Base-by-base conservation (phyloP, 2,113 vertebrate species). In the Heterotis niloticus region DNA sequence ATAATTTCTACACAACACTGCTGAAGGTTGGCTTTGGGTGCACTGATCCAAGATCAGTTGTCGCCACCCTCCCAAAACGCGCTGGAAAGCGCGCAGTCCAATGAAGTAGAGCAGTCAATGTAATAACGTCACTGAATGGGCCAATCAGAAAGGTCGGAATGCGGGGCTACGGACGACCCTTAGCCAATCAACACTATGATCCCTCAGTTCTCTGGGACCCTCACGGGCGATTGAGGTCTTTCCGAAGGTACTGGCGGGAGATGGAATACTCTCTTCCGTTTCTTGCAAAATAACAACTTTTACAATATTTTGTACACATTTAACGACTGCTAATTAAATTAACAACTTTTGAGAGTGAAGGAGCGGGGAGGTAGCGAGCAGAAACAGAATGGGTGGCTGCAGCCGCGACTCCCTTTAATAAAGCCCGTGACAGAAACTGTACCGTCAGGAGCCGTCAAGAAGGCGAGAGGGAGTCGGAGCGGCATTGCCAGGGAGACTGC, bases 161-260 rank as follows among this genome's bases (percentile, higher is more conserved):
- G 18, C 59, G 78, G 80, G 52, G 5, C 78, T 28, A 75, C 5
- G 17, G n/a, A 4, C 34, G 14, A 17, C 24, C 10, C 17, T 17
- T 20, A 81, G 51, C 86, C 76, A 86, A 86, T 87, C 82, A 79
- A 74, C 76, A 54, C 24, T 5, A 17, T 79, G 72, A n/a, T 51
- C 56, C 20, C 69, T 67, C 59, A 51, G 24, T 23, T 51, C 10
- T 51, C 68, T 28, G 34, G 7, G 34, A 44, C 34, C 34, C 59
- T 70, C 28, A 78, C 64, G 69, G 75, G 54, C n/a, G 12, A 51
- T 29, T 60, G 20, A 52, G 67, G 62, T 24, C 69, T 64, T 26
- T 83, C 72, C 76, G 81, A 84, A 86, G 64, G 56, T 10, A 81
- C 79, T 86, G 86, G 86, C 84, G 86, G 86, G 86, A 86, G 84